Base-by-base conservation (phyloP, 2,797 vertebrate species). In the Hydrocynus forskahlii region DNA sequence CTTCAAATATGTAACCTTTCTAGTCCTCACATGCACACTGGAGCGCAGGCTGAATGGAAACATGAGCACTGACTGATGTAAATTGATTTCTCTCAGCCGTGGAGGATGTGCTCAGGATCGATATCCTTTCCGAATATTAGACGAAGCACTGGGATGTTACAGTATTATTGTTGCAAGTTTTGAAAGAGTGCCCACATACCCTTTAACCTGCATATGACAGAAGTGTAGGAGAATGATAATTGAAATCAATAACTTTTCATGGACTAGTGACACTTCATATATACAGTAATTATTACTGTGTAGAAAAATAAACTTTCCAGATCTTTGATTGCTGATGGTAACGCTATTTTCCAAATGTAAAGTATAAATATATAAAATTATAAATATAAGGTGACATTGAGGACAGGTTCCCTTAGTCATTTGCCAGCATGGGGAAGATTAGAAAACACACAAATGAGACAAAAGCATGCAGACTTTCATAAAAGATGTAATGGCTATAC, bases 1-100 rank as follows among this genome's bases (percentile, higher is more conserved):
- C 60, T 78, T 23, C 10, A 8, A 80, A 72, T 76, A 80, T 67
- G 59, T 74, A 77, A 80, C 78, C 68, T 60, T 86, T 5, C 35
- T 84, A 13, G 71, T 55, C 48, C 38, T 75, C 52, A 29, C 71
- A 67, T 73, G 60, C 62, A 54, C 25, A n/a, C 25, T 50, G 16
- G 16, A 40, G 55, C n/a, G 45, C 1, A 10, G 66, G 19, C 29
- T 71, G 48, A 76, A 76, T 1, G 7, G 66, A 21, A 13, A 43
- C 50, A 57, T 21, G 21, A 19, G 40, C 29, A n/a, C 79, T 69
- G n/a, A 25, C n/a, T 79, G 50, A 64, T 75, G 17, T 60, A 21
- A 72, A 71, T 45, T 23, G 40, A 82, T 63, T 52, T 78, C 48
- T 82, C 21, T 25, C 4, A 21, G 52, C 14, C 9, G 57, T 63